phyloP scores from a whole-genome alignment of 2,113 vertebrate genomes.

The Toxotes jaculatrix region DNA sequence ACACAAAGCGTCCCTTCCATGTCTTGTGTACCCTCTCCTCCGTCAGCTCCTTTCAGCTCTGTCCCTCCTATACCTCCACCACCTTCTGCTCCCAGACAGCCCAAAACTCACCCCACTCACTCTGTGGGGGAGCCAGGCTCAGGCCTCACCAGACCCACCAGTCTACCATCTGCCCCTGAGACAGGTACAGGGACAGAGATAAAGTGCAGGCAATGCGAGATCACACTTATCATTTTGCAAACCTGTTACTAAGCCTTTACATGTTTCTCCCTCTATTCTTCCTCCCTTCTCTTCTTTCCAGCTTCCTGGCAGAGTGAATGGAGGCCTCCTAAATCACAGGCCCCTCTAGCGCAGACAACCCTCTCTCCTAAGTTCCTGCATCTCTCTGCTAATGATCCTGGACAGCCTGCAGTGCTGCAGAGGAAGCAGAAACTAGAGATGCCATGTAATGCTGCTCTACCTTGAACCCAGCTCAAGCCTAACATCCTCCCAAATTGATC shows the following conservation, averaged over 20 bases:
- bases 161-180: slow-evolving; percentile 79
- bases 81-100: slow-evolving; percentile 31
- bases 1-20: slow-evolving; percentile 54
- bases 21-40: slow-evolving; percentile 41
- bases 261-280: background rate
- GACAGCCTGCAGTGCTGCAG: slow-evolving; percentile 51
- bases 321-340: slow-evolving; percentile 77
- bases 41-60: slow-evolving; percentile 54
- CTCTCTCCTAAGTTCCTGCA: slow-evolving; percentile 71
- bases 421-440: slow-evolving; percentile 66
- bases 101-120: slow-evolving; percentile 43
- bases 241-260: background rate
- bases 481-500: background rate
- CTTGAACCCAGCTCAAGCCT: background rate
- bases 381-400: slow-evolving; percentile 40
- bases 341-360: slow-evolving; percentile 62
- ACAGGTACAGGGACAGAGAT: slow-evolving; percentile 76
- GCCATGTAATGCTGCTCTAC: slow-evolving; percentile 59
- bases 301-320: slow-evolving; percentile 85
- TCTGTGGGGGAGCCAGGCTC: slow-evolving; percentile 56
- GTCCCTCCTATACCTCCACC: slow-evolving; percentile 35
- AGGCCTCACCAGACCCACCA: slow-evolving; percentile 77
- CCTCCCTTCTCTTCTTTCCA: slow-evolving; percentile 46
- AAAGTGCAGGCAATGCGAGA: background rate
- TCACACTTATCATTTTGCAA: background rate